Evolutionary conservation across 2,797 vertebrate genomes (phyloP), one percentile per base, ranked within the genome.

Genomic region (Malurus leucopterus): DNA sequence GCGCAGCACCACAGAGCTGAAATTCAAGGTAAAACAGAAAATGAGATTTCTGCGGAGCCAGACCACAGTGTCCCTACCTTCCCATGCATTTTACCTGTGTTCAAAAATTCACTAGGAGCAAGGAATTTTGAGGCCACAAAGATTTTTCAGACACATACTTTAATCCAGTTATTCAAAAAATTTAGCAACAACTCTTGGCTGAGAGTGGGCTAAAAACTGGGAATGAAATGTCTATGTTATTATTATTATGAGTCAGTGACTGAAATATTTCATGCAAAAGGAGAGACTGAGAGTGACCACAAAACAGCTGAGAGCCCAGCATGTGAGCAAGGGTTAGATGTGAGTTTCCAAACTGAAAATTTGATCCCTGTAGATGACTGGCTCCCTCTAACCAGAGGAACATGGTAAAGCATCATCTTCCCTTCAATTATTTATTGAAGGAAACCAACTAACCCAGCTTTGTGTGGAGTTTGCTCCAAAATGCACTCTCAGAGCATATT

Each of bases 241-340:
- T 41, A 18, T 13, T 63, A 6, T 22, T 44, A 6, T 29, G 1
- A 63, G 15, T 58, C 5, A 57, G 1, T 38, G 8, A 41, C 24
- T 74, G 14, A 30, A 61, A n/a, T 65, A 72, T 26, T 88, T 49
- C 4, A 17, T 1, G 5, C 8, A 36, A 57, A 43, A 61, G 10
- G 9, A 67, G 10, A 55, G 18, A 3, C 0, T 63, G n/a, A 79
- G 40, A 47, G 24, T 0, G 0, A 73, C 7, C 9, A 59, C 8
- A 74, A 21, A 67, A 22, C 0, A 78, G 18, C 5, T 51, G 41
- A 69, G 30, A 63, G 23, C n/a, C 14, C 15, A 73, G 18, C 9
- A 21, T 0, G 5, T 9, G 7, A 27, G 15, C 19, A 68, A 74
- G 22, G 18, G 13, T 57, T 24, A 44, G 15, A 74, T 71, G 15